These are phyloP conservation scores for Dinothrombium tinctorium DNA, from an alignment of 1,140 invertebrate genomes.

Conservation along the genomic window DNA sequence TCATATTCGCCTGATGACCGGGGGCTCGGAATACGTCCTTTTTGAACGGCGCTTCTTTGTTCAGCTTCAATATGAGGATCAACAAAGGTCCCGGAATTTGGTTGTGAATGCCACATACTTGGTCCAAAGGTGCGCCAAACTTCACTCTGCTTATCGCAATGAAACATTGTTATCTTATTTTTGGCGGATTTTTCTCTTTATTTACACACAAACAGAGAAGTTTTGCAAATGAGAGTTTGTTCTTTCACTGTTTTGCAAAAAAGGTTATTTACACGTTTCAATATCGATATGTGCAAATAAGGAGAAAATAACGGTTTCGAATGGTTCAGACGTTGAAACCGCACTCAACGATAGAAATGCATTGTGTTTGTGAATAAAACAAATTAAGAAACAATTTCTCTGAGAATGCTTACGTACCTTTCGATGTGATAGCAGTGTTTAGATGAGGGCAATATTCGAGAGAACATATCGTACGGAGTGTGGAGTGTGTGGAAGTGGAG, in stretches of 20 bases:
- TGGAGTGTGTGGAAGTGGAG: not conserved
- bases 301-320: not conserved
- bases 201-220: not conserved
- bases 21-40: conserved; percentile 84
- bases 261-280: too few relatives aligned
- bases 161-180: not conserved
- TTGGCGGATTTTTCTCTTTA: not conserved
- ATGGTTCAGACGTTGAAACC: not conserved
- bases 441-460: conserved; percentile 1
- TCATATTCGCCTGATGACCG: conserved; percentile 80
- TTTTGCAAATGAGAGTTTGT: not conserved
- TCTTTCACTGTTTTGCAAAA: too few relatives aligned
- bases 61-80: conserved; percentile 74
- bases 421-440: conserved; percentile 3
- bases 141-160: conserved; percentile 35
- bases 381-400: not conserved
- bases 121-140: conserved; percentile 61
- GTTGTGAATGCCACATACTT: conserved; percentile 53
- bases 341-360: not conserved
- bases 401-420: conserved; percentile 4
- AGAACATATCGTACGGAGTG: not conserved
- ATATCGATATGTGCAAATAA: not conserved
- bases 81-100: conserved; percentile 68
- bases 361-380: not conserved
- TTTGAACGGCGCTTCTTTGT: conserved; percentile 73